Evolutionary conservation across 2,113 vertebrate genomes (phyloP).

Genomic region (Trichomycterus rosablanca): DNA sequence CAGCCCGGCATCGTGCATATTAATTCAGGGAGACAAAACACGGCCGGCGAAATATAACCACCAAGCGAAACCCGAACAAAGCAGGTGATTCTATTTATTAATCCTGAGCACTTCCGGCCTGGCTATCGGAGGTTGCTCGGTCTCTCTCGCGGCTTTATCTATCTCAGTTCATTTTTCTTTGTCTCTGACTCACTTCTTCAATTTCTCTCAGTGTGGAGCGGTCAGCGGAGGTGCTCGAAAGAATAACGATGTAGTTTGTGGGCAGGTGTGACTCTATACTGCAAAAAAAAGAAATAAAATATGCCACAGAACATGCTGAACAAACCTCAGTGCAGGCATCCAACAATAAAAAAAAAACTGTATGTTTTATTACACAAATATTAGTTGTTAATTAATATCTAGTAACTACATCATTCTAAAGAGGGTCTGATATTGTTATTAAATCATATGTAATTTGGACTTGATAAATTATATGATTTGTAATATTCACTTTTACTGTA

Average conservation of each 20-base stretch:
- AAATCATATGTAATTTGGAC: no score
- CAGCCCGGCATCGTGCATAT: conserved; percentile 32
- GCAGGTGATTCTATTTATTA: conserved; percentile 45
- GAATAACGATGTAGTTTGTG: conserved; percentile 14
- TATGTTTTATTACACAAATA: no score
- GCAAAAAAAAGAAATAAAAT: no score
- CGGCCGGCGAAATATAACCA: conserved; percentile 25
- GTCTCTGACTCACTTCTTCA: background rate
- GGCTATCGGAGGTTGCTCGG: background rate
- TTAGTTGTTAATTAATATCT: no score
- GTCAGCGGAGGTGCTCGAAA: conserved; percentile 22
- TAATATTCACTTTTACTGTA: no score
- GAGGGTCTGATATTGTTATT: no score
- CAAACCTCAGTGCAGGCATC: background rate
- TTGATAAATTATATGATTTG: no score
- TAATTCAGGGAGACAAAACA: conserved; percentile 36
- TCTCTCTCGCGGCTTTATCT: background rate
- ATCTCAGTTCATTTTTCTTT: background rate
- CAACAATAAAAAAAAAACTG: no score
- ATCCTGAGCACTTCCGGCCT: conserved; percentile 26
- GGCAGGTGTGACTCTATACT: no score
- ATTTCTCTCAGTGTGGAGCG: background rate
- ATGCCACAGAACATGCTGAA: background rate
- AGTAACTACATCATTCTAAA: no score
- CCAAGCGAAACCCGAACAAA: conserved; percentile 32